Evolutionary conservation across 2,113 vertebrate genomes (phyloP).

Genomic region (Dendrocopos noguchii): DNA sequence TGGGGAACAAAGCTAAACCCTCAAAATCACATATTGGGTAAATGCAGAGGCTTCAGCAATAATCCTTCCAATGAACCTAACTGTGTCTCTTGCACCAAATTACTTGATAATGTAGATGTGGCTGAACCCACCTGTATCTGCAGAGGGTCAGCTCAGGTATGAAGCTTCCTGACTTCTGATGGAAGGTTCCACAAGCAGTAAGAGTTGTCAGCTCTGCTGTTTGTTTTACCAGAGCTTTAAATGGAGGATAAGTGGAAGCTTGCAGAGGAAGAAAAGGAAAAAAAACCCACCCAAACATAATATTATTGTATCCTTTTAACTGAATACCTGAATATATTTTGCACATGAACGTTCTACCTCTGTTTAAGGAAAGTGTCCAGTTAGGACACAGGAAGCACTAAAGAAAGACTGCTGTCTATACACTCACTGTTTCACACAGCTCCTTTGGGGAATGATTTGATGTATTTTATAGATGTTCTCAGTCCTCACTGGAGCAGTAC

Average conservation of each 20-base stretch:
- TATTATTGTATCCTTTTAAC: background rate
- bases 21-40: background rate
- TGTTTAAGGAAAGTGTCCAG: background rate
- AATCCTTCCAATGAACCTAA: background rate
- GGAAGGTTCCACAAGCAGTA: background rate
- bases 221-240: background rate
- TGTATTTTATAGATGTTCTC: conserved; percentile 12
- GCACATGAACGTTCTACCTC: background rate
- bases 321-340: background rate
- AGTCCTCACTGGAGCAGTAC: conserved; percentile 2
- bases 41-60: background rate
- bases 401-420: background rate
- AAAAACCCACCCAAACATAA: background rate
- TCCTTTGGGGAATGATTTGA: background rate
- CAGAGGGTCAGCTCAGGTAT: fast-evolving
- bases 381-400: background rate
- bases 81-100: background rate
- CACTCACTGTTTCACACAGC: background rate
- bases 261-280: background rate
- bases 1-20: background rate
- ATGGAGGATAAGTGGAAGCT: background rate
- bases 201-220: background rate
- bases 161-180: background rate
- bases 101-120: background rate
- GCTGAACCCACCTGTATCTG: background rate